Evolutionary conservation across 2,888 invertebrate genomes (phyloP), one percentile per base, ranked within the genome.

Genomic region (Icerya purchasi): DNA sequence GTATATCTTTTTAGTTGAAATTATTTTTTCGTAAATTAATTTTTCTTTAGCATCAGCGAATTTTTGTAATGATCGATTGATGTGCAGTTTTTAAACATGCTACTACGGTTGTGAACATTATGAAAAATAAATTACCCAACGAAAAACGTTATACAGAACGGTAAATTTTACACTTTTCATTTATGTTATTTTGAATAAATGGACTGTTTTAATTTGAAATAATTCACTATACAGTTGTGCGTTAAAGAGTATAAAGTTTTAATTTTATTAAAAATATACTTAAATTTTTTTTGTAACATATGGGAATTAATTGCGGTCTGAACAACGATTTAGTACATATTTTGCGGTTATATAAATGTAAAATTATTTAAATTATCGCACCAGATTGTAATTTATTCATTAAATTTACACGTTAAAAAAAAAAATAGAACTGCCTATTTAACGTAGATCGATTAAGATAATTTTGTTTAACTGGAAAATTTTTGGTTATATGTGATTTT

Each of bases 131-230:
- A 60, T 60, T 56, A 14, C 49, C 36, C 14, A 60, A 14, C 51
- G 60, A 56, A 59, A 59, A 55, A 60, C 60, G 60, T 51, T n/a
- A 60, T 60, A 56, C 56, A 53, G 60, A 60, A 60, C 60, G 60
- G 60, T 60, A 52, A 21, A 62, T 3, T 51, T 63, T 61, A 55
- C 63, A 50, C 5, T 61, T n/a, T n/a, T n/a, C n/a, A n/a, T n/a
- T n/a, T 18, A 20, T 21, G 58, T 3, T n/a, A 23, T 23, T 8
- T 5, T 2, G 5, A 18, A 8, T 3, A 54, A 54, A 20, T 54
- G 22, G 22, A 54, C 49, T 49, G 49, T 49, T 14, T 49, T 14
- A 49, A 14, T 49, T 49, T 49, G 49, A 49, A 49, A 14, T 49
- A 49, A 49, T 49, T 49, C 14, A 14, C 49, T 49, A 14, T 14